Conservation (phyloP, 2,113 vertebrate species). For the Oreochromis niloticus region DNA sequence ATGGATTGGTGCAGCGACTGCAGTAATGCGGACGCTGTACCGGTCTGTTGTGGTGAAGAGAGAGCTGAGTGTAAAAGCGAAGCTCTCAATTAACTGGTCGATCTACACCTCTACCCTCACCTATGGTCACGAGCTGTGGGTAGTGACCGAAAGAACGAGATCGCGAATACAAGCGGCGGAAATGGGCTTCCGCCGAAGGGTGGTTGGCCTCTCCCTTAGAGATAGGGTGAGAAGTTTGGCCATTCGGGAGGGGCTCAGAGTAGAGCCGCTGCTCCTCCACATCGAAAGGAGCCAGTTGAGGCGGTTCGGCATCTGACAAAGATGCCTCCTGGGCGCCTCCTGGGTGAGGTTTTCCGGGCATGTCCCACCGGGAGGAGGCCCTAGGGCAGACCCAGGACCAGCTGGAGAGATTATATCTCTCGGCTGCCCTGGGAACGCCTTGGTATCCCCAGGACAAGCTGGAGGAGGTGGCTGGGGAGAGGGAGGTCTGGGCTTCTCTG, state of each 20-base stretch:
- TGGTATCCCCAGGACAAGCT: not conserved
- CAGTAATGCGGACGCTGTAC: not conserved
- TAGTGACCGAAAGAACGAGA: too few relatives aligned
- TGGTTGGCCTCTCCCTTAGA: too few relatives aligned
- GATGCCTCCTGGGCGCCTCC: not conserved
- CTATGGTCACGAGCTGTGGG: too few relatives aligned
- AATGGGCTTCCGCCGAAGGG: too few relatives aligned
- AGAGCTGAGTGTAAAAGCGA: not conserved
- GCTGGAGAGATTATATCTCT: not conserved
- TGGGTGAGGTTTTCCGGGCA: not conserved
- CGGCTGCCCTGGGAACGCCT: not conserved
- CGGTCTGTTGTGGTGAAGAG: not conserved
- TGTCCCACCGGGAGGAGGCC: not conserved
- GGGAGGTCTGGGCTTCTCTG: too few relatives aligned
- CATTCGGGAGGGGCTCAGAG: too few relatives aligned
- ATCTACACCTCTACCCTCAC: too few relatives aligned
- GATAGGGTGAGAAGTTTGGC: too few relatives aligned
- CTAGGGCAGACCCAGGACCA: accelerated
- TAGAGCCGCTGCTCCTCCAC: too few relatives aligned
- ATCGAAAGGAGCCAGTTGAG: not conserved
- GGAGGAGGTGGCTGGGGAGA: not conserved
- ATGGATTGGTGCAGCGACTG: accelerated
- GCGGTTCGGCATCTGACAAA: not conserved
- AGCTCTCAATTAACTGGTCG: not conserved
- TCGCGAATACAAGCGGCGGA: too few relatives aligned